A percentile compares a stretch with the other conserved stretches of the same genome.
These are phyloP conservation scores for Siniperca chuatsi DNA, from an alignment of 2,113 vertebrate genomes.

Conservation along the genomic window DNA sequence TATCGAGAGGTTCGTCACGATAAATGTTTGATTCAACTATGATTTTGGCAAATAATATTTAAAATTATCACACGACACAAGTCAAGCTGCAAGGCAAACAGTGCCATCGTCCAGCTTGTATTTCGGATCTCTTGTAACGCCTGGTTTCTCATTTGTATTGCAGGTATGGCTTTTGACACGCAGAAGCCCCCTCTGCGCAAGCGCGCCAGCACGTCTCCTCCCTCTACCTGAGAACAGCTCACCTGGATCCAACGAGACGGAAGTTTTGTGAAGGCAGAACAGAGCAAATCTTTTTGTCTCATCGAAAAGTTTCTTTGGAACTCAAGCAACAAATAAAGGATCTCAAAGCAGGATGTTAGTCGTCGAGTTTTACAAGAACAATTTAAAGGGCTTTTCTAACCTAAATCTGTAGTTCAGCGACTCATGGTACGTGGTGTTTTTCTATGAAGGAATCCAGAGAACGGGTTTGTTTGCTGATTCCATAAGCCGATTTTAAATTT, in stretches of 20 bases:
- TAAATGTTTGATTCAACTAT: background rate
- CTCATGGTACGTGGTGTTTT: slow-evolving; percentile 61
- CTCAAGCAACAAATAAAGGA: background rate
- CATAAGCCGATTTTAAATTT: background rate
- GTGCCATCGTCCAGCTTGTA: background rate
- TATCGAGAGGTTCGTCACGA: background rate
- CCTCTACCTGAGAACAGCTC: slow-evolving; percentile 82
- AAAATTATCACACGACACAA: background rate
- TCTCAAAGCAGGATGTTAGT: slow-evolving; percentile 47
- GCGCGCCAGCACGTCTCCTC: slow-evolving; percentile 70
- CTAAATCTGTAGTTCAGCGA: slow-evolving; percentile 25
- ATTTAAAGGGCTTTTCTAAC: slow-evolving; percentile 9
- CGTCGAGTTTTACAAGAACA: background rate
- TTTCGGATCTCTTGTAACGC: background rate
- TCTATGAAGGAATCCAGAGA: slow-evolving; percentile 30
- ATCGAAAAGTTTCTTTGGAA: slow-evolving; percentile 9
- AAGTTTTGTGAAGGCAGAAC: slow-evolving; percentile 72
- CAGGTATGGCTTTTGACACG: slow-evolving; percentile 61
- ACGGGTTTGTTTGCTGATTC: background rate
- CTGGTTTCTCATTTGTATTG: background rate
- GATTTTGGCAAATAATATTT: background rate
- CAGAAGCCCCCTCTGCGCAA: slow-evolving; percentile 68
- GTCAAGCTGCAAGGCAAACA: background rate
- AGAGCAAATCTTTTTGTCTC: slow-evolving; percentile 1
- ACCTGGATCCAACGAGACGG: slow-evolving; percentile 90